A percentile compares a stretch with the other conserved stretches of the same genome.
Evolutionary conservation across 2,888 invertebrate species (phyloP).

Genomic region (Diarsia mendica): DNA sequence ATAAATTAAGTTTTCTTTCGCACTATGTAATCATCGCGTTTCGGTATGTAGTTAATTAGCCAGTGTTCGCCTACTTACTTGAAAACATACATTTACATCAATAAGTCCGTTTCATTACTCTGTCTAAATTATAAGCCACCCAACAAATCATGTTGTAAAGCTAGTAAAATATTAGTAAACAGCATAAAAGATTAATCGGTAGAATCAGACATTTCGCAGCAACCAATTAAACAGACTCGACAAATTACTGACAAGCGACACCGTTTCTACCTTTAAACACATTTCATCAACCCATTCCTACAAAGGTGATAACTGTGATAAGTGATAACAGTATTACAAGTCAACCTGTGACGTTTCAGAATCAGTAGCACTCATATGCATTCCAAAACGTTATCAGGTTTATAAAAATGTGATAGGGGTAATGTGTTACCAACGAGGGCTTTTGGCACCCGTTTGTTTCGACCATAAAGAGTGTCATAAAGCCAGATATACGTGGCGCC

Average conservation of each 20-base stretch:
- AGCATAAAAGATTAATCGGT: neutral
- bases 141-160: neutral
- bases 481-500: constrained; percentile 82
- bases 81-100: neutral
- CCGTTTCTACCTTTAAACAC: neutral
- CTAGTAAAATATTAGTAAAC: neutral
- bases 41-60: neutral
- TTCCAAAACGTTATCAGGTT: constrained; percentile 78
- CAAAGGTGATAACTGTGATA: constrained; percentile 85
- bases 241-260: constrained; percentile 4
- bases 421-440: constrained; percentile 86
- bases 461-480: constrained; percentile 73
- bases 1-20: too few relatives aligned
- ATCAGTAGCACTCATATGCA: constrained; percentile 49
- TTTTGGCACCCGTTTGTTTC: constrained; percentile 88
- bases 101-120: neutral
- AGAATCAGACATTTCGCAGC: constrained; percentile 1
- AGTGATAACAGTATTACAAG: constrained; percentile 83
- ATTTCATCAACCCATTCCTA: constrained; percentile 64
- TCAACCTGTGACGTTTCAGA: constrained; percentile 43
- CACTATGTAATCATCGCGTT: neutral
- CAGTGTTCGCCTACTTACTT: neutral
- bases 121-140: neutral
- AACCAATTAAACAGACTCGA: constrained; percentile 13
- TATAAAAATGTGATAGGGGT: constrained; percentile 85